Conservation (phyloP, 2,113 vertebrate species). For the Choloepus hoffmanni region DNA sequence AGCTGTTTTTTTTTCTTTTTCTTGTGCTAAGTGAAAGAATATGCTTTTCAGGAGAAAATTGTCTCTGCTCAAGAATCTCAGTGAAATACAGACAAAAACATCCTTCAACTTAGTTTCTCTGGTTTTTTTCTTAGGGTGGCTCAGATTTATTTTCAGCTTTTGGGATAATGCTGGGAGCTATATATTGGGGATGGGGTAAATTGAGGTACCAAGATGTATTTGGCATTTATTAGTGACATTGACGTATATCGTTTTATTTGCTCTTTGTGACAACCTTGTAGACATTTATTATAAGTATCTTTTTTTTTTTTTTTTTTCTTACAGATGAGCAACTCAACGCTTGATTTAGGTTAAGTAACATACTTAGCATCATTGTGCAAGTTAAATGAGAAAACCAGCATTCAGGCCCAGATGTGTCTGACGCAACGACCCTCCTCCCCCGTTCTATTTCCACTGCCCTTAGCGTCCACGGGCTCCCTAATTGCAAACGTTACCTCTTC, state of each 20-base stretch:
- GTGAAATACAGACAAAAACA: neutral
- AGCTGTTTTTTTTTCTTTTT: neutral
- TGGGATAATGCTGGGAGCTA: neutral
- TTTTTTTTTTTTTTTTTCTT: neutral
- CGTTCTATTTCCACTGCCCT: accelerated
- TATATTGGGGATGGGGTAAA: neutral
- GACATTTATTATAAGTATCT: neutral
- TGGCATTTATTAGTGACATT: neutral
- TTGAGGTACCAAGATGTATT: neutral
- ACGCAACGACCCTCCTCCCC: neutral
- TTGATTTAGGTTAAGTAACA: neutral
- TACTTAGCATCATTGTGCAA: neutral
- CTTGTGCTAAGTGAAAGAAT: neutral
- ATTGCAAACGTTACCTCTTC: accelerated
- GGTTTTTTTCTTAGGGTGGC: neutral
- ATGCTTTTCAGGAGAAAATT: neutral
- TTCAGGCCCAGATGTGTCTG: accelerated
- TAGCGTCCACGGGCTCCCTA: neutral
- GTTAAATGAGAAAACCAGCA: neutral
- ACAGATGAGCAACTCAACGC: neutral
- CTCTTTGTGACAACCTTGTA: neutral
- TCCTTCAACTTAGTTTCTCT: neutral
- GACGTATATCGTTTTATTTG: neutral
- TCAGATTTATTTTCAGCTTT: slow-evolving; percentile 19
- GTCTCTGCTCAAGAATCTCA: neutral